Evolutionary conservation across 2,797 vertebrate species (phyloP).

Genomic region (Acanthornis magna): DNA sequence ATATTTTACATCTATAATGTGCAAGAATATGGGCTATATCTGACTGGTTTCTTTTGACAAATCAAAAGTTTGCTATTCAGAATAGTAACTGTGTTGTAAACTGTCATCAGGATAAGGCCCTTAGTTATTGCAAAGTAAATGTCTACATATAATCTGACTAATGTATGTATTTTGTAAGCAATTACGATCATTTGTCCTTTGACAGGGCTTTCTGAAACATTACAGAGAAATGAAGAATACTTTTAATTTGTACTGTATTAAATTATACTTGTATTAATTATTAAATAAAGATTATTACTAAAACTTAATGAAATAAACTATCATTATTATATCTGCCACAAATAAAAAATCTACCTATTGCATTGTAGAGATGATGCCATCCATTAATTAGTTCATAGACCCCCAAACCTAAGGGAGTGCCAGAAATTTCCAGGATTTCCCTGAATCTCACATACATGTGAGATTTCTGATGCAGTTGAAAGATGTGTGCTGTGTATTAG

Average conservation of each 20-base stretch:
- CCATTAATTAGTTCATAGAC: neutral
- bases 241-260: slow-evolving; percentile 55
- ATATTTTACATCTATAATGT: neutral
- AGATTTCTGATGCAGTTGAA: neutral
- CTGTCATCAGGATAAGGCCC: neutral
- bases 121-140: neutral
- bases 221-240: slow-evolving; percentile 57
- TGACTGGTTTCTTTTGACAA: neutral
- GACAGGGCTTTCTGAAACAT: slow-evolving; percentile 30
- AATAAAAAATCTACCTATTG: slow-evolving; percentile 55
- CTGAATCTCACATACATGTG: neutral
- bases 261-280: slow-evolving; percentile 64
- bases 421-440: neutral
- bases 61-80: neutral
- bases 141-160: neutral
- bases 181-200: neutral
- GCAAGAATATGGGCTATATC: neutral
- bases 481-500: neutral
- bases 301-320: slow-evolving; percentile 56
- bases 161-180: slow-evolving; percentile 42
- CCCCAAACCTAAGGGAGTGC: neutral
- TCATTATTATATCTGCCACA: slow-evolving; percentile 45
- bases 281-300: slow-evolving; percentile 63
- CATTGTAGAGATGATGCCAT: neutral
- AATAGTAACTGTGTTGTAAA: neutral